Percentiles rank a stretch among this genome's conserved stretches.
Conservation (phyloP, 1,140 invertebrate genomes). For the Papilio glaucus region DNA sequence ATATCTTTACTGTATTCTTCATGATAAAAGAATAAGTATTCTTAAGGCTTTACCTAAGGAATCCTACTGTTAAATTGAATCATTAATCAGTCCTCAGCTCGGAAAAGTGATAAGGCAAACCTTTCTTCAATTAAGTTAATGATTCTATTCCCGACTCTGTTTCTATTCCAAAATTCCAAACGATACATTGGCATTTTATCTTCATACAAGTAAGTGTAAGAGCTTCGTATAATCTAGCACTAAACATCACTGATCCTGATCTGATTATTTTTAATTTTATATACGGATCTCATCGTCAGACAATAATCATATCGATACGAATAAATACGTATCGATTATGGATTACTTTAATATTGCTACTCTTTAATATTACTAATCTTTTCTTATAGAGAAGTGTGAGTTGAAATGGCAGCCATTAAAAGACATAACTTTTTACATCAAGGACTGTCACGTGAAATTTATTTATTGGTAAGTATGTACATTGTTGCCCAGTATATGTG, state of each 20-base stretch:
- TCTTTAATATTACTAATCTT: too few species aligned
- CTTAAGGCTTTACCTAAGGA: constrained; percentile 2
- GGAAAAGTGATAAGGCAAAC: constrained; percentile 70
- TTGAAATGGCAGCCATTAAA: too few species aligned
- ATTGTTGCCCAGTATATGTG: too few species aligned
- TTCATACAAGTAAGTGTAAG: background rate
- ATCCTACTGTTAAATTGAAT: constrained; percentile 42
- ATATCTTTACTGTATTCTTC: background rate
- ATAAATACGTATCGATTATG: too few species aligned
- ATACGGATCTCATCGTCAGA: too few species aligned
- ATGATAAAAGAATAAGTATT: background rate
- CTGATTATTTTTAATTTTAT: too few species aligned
- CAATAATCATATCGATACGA: too few species aligned
- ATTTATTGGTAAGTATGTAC: too few species aligned
- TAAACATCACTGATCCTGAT: background rate
- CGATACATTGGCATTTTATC: background rate
- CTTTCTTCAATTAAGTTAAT: constrained; percentile 71
- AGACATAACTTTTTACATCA: too few species aligned
- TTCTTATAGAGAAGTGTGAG: too few species aligned
- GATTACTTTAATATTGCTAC: too few species aligned
- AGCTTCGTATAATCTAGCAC: background rate
- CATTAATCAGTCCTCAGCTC: constrained; percentile 65
- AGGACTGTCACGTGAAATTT: too few species aligned
- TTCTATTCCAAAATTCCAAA: constrained; percentile 8
- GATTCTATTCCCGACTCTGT: constrained; percentile 57